These are phyloP conservation scores for Tigriopus japonicus DNA, from an alignment of 1,140 invertebrate species.

Conservation along the genomic window DNA sequence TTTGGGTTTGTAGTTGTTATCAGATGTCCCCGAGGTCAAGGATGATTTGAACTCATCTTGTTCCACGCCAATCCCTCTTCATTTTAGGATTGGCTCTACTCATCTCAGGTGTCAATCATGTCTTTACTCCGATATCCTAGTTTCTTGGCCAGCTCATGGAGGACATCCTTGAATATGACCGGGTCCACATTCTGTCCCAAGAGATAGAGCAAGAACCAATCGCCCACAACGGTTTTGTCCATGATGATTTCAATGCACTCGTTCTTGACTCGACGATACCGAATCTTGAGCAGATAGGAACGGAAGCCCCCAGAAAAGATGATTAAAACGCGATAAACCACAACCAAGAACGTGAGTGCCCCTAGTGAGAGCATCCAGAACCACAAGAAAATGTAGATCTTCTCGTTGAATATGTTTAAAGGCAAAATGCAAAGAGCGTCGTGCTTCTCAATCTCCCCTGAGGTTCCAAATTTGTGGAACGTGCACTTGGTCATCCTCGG, in stretches of 20 bases:
- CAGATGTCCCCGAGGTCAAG: too few species aligned
- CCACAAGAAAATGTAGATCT: constrained; percentile 82
- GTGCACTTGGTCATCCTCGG: constrained; percentile 73
- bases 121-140: constrained; percentile 2
- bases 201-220: constrained; percentile 89
- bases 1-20: too few species aligned
- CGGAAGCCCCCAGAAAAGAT: constrained; percentile 61
- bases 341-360: constrained; percentile 45
- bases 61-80: too few species aligned
- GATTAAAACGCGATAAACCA: constrained; percentile 50
- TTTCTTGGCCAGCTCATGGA: constrained; percentile 8
- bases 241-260: constrained; percentile 80
- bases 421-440: constrained; percentile 69
- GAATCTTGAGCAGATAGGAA: constrained; percentile 65
- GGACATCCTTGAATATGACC: constrained; percentile 53
- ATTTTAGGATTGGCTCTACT: too few species aligned
- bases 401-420: constrained; percentile 78
- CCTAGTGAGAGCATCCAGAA: constrained; percentile 48
- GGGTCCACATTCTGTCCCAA: constrained; percentile 85
- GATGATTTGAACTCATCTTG: too few species aligned
- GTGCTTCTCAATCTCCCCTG: constrained; percentile 56
- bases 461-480: constrained; percentile 72
- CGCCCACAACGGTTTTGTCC: constrained; percentile 68
- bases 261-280: constrained; percentile 60
- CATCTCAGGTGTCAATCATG: background rate